Percentiles rank a stretch among this genome's conserved stretches.
phyloP scores from a whole-genome alignment of 2,797 vertebrate genomes.

The Aeoliscus strigatus region DNA sequence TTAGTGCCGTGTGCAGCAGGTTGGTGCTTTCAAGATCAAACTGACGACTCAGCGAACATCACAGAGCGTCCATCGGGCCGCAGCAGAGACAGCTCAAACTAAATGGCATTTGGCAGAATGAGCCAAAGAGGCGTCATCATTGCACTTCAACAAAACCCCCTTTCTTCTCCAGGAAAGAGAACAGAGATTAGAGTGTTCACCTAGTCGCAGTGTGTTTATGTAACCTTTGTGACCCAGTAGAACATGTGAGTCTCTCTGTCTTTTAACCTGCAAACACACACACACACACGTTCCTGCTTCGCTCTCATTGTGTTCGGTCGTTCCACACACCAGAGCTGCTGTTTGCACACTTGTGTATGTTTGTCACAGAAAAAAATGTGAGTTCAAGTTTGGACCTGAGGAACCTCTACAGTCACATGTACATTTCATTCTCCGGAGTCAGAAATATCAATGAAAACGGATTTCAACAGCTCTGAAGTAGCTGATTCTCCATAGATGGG shows the following conservation, averaged over 20 bases:
- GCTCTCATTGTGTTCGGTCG: slow-evolving; percentile 19
- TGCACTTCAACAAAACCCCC: slow-evolving; percentile 56
- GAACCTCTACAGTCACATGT: too few species aligned
- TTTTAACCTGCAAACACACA: slow-evolving; percentile 25
- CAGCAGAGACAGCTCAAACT: slow-evolving; percentile 30
- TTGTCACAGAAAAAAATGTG: too few species aligned
- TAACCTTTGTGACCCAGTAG: slow-evolving; percentile 52
- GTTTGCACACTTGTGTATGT: slow-evolving; percentile 6
- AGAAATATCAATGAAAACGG: too few species aligned
- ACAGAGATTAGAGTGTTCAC: slow-evolving; percentile 61
- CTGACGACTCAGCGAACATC: slow-evolving; percentile 8
- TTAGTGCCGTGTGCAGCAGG: too few species aligned
- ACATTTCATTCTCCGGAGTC: too few species aligned
- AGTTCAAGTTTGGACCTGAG: too few species aligned
- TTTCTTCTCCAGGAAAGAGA: slow-evolving; percentile 55
- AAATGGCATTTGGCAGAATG: slow-evolving; percentile 43
- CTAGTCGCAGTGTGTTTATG: slow-evolving; percentile 43
- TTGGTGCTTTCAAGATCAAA: too few species aligned
- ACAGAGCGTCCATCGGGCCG: slow-evolving; percentile 1
- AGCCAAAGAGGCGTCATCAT: slow-evolving; percentile 41
- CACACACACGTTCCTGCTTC: slow-evolving; percentile 8
- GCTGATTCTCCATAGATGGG: too few species aligned
- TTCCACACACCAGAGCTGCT: slow-evolving; percentile 6
- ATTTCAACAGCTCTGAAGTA: too few species aligned
- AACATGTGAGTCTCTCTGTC: slow-evolving; percentile 35